Percentiles rank a stretch among this genome's conserved stretches.
Evolutionary conservation across 2,888 invertebrate genomes (phyloP).

Genomic region (Calameuta pallipes): DNA sequence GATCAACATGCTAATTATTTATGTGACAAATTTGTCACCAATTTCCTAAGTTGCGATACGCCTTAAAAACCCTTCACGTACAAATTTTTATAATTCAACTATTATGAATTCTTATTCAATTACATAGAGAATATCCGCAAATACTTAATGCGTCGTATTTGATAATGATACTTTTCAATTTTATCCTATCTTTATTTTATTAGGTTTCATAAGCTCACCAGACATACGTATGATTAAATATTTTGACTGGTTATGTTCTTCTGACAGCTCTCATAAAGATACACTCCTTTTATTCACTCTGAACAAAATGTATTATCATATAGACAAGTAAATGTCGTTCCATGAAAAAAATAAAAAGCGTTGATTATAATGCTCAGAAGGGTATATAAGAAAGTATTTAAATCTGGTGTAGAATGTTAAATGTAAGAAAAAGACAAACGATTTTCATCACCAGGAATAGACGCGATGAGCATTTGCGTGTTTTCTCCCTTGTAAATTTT

Average conservation of each 20-base stretch:
- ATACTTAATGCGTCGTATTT: background rate
- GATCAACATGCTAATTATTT: background rate
- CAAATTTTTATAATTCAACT: background rate
- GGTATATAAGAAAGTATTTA: background rate
- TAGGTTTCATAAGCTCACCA: background rate
- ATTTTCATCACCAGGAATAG: background rate
- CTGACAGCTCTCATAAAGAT: background rate
- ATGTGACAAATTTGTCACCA: background rate
- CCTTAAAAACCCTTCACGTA: background rate
- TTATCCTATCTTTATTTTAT: background rate
- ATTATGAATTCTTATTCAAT: background rate
- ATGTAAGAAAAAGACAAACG: background rate
- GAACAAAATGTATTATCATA: background rate
- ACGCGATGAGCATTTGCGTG: background rate
- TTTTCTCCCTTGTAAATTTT: background rate
- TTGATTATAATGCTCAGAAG: background rate
- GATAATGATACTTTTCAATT: background rate
- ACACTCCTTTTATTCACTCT: background rate
- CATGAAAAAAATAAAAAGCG: background rate
- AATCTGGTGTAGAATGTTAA: background rate
- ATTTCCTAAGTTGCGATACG: background rate
- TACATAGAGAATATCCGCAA: background rate
- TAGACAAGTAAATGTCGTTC: background rate
- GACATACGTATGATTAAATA: background rate
- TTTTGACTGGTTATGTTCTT: background rate